Base-by-base conservation (phyloP, 2,113 vertebrate genomes). In the Acanthisitta chloris region DNA sequence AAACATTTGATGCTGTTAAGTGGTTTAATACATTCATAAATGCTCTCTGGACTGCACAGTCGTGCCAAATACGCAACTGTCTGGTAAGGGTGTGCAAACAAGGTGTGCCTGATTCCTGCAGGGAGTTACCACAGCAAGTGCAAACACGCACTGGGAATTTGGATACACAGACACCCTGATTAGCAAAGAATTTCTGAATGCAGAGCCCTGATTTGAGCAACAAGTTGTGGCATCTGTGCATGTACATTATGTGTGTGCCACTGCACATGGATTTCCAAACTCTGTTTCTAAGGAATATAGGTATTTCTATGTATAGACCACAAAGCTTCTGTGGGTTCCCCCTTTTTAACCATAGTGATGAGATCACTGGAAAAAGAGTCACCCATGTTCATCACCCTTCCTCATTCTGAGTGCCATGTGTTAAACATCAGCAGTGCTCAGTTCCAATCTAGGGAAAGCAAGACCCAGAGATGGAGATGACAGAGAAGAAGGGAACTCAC, bases 61-160 rank as follows among this genome's bases (percentile, higher is more conserved):
- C 14, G 0, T 82, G 84, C 78, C 87, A 93, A 70, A 65, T 40
- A 62, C 74, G 93, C 90, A 86, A 12, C 66, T 77, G 85, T 65
- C 92, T 96, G 88, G 59, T 54, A 38, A n/a, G 57, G 71, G 58
- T 36, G 79, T 83, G 46, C 71, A 86, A 93, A 90, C 91, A 93
- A 95, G 90, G 94, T 88, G 95, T 93, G 93, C 90, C 95, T 48
- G 78, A 66, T 93, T 80, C 93, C 92, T 95, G 90, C 92, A 43
- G 70, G 57, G 26, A 34, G 54, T 54, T 80, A 86, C 74, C 2
- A 0, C 40, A 21, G 45, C 92, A 77, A 94, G 96, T 85, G 84
- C 45, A 77, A 72, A 85, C 93, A 87, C 0, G 90, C 64, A 9
- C 49, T 4, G 33, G 90, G 85, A 94, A 82, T 90, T 57, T 25